Conservation (phyloP, 1,140 invertebrate species). For the Bombus waltoni region DNA sequence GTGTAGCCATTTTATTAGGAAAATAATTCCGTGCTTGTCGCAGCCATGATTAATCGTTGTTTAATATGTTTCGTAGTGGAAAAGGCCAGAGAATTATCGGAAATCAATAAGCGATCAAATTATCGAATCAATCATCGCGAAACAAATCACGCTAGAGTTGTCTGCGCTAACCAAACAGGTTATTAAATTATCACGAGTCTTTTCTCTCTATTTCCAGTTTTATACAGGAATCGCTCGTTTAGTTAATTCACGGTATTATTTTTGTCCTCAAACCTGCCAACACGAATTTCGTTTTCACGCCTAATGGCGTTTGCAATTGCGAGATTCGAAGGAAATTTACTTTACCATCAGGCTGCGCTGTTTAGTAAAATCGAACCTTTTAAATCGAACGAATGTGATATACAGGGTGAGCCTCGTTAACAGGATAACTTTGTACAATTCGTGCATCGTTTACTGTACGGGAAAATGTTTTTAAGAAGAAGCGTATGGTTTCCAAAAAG, state of each 20-base stretch:
- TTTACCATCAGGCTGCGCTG: background rate
- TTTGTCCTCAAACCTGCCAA: background rate
- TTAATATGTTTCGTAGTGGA: conserved; percentile 20
- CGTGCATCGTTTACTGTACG: no score
- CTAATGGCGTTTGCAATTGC: background rate
- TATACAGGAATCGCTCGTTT: no score
- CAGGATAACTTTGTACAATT: no score
- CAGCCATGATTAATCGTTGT: conserved; percentile 38
- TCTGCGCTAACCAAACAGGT: background rate
- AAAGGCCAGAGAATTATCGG: conserved; percentile 18
- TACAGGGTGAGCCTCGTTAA: background rate
- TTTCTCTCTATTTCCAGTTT: background rate
- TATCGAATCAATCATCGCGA: conserved; percentile 40
- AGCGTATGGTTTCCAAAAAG: no score
- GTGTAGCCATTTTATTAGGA: conserved; percentile 13
- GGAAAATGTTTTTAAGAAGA: no score
- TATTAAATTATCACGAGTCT: conserved; percentile 1
- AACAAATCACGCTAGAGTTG: background rate
- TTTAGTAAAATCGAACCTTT: background rate
- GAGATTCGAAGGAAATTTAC: background rate
- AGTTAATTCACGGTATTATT: background rate
- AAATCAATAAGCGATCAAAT: conserved; percentile 40
- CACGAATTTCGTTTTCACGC: background rate
- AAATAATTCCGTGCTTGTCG: conserved; percentile 28
- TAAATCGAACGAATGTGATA: background rate